Evolutionary conservation across 2,888 invertebrate species (phyloP).

Genomic region (Pseudococcus viburni): DNA sequence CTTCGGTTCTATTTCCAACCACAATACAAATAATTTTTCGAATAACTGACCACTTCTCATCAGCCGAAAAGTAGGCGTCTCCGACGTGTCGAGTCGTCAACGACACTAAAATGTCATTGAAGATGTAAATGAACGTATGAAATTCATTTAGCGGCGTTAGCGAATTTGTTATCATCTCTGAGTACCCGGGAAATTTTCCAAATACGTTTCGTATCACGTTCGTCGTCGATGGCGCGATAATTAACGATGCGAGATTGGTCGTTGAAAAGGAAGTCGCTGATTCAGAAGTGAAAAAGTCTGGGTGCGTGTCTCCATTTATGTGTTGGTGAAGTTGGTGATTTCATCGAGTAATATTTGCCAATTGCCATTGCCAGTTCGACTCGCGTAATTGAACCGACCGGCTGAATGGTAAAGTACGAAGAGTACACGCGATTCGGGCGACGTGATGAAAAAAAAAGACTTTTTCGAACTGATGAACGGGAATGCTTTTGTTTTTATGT

Average conservation of each 20-base stretch:
- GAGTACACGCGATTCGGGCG: not conserved
- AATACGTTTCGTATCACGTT: slow-evolving; percentile 19
- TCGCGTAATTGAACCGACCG: slow-evolving; percentile 20
- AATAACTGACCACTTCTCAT: no score
- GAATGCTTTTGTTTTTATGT: slow-evolving; percentile 24
- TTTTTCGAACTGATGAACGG: slow-evolving; percentile 3
- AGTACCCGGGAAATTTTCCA: not conserved
- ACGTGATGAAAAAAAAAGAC: not conserved
- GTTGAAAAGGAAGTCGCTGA: slow-evolving; percentile 28
- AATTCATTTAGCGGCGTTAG: not conserved
- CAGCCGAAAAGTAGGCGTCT: no score
- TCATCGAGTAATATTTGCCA: not conserved
- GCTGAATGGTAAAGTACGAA: slow-evolving; percentile 16
- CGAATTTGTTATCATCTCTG: not conserved
- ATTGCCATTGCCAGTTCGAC: not conserved
- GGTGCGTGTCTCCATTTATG: slow-evolving; percentile 29
- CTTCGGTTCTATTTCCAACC: no score
- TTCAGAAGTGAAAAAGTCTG: not conserved
- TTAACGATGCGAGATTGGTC: slow-evolving; percentile 31
- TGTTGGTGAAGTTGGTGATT: not conserved
- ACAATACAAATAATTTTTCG: no score
- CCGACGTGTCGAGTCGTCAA: not conserved
- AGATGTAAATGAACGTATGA: not conserved
- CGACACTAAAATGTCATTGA: not conserved
- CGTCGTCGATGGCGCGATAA: slow-evolving; percentile 1